Evolutionary conservation across 2,113 vertebrate genomes (phyloP), one percentile per base, ranked within the genome.

Genomic region (Mormyrus iriodes): DNA sequence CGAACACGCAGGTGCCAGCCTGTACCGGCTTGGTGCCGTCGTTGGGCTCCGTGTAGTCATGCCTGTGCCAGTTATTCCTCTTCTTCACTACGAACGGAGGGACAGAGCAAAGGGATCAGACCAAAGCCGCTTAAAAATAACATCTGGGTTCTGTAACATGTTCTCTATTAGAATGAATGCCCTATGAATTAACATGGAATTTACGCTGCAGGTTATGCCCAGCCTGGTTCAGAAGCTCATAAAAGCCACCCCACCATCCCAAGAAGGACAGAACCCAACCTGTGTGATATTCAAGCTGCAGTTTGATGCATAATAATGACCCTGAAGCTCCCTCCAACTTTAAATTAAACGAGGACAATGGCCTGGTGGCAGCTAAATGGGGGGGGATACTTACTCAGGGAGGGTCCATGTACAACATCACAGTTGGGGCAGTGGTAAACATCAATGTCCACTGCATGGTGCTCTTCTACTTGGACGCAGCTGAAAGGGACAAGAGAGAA

Each of bases 341-440:
- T 85, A 85, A 51, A 85, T 85, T 24, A 51, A 83, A 85, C 24
- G 21, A 24, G 46, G 83, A 17, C 13, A 85, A 6, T 12, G 19
- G 6, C 24, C 48, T 31, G 83, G 24, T 51, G 83, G 4, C 46
- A 85, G 17, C 12, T 35, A 19, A n/a, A 10, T 12, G 44, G 83
- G 83, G 5, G 44, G 83, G 44, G 39, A 17, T 58, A 97, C 97
- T 97, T 96, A 99, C 98, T 98, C 93, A 98, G 93, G 94, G 98
- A 99, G 94, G 97, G 95, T 93, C 98, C 98, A 44, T 97, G 97
- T 86, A 96, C 92, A 85, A 96, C 92, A 83, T 98, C 97, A 95
- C 98, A 99, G 95, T 97, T 99, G 91, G 98, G 98, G 96, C 98
- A 99, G 95, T 99, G 98, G 93, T 99, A 99, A 1, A 99, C 96